These are phyloP conservation scores for Ophthalmolycus amberensis DNA, from an alignment of 2,113 vertebrate genomes.

Conservation along the genomic window DNA sequence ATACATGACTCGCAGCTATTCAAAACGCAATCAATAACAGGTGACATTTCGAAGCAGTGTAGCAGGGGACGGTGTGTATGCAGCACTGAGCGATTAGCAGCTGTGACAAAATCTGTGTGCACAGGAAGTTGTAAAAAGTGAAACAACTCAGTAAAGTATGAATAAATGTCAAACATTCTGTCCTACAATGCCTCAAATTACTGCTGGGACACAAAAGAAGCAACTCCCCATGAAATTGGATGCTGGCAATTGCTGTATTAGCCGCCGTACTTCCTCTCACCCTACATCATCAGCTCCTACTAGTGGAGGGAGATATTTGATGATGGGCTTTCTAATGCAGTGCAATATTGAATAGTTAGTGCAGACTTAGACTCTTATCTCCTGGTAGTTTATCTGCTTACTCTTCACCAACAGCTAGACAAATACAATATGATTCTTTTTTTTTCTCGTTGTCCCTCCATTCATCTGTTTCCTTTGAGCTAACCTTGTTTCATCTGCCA, in stretches of 20 bases:
- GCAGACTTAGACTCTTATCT: slow-evolving; percentile 23
- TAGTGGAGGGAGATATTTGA: slow-evolving; percentile 37
- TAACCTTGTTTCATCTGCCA: slow-evolving; percentile 49
- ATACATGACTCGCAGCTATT: slow-evolving; percentile 18
- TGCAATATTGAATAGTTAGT: slow-evolving; percentile 32
- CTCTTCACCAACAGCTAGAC: slow-evolving; percentile 9
- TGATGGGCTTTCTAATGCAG: slow-evolving; percentile 36
- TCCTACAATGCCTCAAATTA: slow-evolving; percentile 16
- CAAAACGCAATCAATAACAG: slow-evolving; percentile 42
- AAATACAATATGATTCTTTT: slow-evolving; percentile 1
- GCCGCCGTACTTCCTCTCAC: slow-evolving; percentile 15
- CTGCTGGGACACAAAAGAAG: slow-evolving; percentile 31
- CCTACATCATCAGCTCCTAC: slow-evolving; percentile 36
- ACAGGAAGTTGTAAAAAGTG: slow-evolving; percentile 34
- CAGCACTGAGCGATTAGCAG: slow-evolving; percentile 8
- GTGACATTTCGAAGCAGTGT: slow-evolving; percentile 58
- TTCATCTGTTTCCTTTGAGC: slow-evolving; percentile 30
- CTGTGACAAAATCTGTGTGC: slow-evolving; percentile 45
- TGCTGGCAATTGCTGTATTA: slow-evolving; percentile 39
- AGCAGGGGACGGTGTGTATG: slow-evolving; percentile 16
- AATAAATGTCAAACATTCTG: slow-evolving; percentile 30
- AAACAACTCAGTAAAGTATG: slow-evolving; percentile 27
- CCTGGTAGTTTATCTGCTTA: slow-evolving; percentile 21
- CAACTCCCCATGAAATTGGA: slow-evolving; percentile 48
- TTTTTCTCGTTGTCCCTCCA: background rate